Evolutionary conservation across 1,140 invertebrate genomes (phyloP), one percentile per base, ranked within the genome.

Genomic region (Zaprionus africanus): DNA sequence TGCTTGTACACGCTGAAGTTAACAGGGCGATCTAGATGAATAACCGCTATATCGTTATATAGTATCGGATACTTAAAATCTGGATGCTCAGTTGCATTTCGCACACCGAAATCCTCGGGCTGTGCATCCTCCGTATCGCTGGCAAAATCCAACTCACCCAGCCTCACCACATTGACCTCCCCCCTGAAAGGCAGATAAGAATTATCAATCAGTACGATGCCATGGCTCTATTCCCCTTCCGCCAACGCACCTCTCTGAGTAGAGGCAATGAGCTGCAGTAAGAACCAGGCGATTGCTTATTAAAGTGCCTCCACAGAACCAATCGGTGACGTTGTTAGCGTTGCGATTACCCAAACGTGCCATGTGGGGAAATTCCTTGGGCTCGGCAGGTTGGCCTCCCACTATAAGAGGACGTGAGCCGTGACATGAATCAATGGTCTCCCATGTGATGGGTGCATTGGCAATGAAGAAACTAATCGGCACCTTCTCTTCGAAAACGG

Each of bases 221-320:
- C 7, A 17, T 46, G 3, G 24, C 1, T 2, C 41, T 34, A 9
- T 17, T 13, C 43, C 3, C 11, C 13, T 22, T 5, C 9, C 11
- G 28, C 5, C 34, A 56, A 79, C 81, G 24, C 71, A 91, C 82
- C 31, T 7, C 0, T 49, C 17, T n/a, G 61, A 49, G n/a, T 73
- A 77, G 5, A 92, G 84, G 51, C 93, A 93, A 63, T 93, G 93
- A 5, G 92, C 93, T 0, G 93, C 92, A 5, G 93, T 93, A 3
- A 93, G 64, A 49, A 93, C 79, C 60, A 86, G 84, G 19, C 76
- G 73, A 51, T 92, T 86, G 36, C 86, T 93, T 6, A 93, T 91
- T 7, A 93, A 66, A 9, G 92, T 93, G 13, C 93, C 93, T 38
- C 90, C 92, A 69, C 93, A 93, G 28, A 90, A 71, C 87, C 92